Conservation (phyloP, 1,140 invertebrate species). For the Zaprionus taronus region DNA sequence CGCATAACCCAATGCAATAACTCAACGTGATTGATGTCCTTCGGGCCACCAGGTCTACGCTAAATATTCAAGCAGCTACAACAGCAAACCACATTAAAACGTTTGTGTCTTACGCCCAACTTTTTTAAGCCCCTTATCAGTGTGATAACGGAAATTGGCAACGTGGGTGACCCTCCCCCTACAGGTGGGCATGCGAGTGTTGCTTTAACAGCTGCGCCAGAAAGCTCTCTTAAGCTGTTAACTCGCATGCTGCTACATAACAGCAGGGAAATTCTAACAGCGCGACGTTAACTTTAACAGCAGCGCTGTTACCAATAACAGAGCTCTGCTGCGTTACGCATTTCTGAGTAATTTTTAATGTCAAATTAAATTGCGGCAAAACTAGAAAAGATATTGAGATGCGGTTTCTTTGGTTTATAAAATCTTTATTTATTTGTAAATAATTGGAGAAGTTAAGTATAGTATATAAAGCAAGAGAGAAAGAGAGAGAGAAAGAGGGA, state of each 20-base stretch:
- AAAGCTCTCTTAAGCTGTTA: slow-evolving; percentile 4
- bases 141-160: slow-evolving; percentile 44
- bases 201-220: not conserved
- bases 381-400: not conserved
- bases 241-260: not conserved
- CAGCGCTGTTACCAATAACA: not conserved
- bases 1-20: slow-evolving; percentile 15
- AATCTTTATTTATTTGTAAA: not conserved
- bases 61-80: not conserved
- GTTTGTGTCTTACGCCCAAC: not conserved
- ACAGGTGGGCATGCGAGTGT: no score
- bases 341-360: not conserved
- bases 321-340: not conserved
- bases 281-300: not conserved
- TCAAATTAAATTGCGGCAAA: not conserved
- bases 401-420: not conserved
- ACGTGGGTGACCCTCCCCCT: not conserved
- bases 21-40: slow-evolving; percentile 24
- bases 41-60: not conserved
- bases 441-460: no score
- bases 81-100: slow-evolving; percentile 29
- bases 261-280: slow-evolving; percentile 41
- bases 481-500: no score
- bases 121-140: slow-evolving; percentile 42
- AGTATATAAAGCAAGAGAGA: no score